Evolutionary conservation across 2,113 vertebrate genomes (phyloP).

Genomic region (Piprites chloris): DNA sequence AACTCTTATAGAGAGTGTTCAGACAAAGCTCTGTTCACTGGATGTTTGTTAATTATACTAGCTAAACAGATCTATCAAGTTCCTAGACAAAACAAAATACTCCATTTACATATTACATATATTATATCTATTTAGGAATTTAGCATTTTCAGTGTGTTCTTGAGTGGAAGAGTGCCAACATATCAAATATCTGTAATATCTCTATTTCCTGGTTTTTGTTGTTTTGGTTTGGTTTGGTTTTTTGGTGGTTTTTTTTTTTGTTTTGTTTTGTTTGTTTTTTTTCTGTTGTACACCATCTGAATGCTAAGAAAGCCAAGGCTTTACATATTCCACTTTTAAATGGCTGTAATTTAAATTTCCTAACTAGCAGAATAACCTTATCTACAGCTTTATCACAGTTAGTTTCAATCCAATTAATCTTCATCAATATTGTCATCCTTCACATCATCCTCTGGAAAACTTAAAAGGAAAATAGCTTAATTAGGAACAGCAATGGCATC

Average conservation of each 20-base stretch:
- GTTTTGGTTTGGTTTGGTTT: too few relatives aligned
- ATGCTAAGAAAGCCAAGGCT: not conserved
- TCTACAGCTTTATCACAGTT: not conserved
- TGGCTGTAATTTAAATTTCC: slow-evolving; percentile 4
- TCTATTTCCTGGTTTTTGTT: not conserved
- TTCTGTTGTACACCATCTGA: not conserved
- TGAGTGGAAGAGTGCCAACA: not conserved
- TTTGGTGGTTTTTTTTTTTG: too few relatives aligned
- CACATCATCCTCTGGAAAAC: slow-evolving; percentile 43
- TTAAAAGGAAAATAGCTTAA: slow-evolving; percentile 58
- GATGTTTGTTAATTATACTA: not conserved
- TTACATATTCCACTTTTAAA: not conserved
- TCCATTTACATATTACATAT: not conserved
- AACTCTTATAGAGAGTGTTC: not conserved
- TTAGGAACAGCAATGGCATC: slow-evolving; percentile 44
- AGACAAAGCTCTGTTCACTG: not conserved
- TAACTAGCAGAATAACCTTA: slow-evolving; percentile 40
- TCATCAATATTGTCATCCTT: slow-evolving; percentile 54
- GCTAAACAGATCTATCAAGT: not conserved
- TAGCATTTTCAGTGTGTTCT: not conserved
- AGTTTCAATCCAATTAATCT: slow-evolving; percentile 62
- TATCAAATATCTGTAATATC: not conserved
- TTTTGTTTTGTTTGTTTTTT: too few relatives aligned
- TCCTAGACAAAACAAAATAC: not conserved
- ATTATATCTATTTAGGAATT: not conserved